phyloP scores from a whole-genome alignment of 2,797 vertebrate genomes.

The Takifugu ocellatus region DNA sequence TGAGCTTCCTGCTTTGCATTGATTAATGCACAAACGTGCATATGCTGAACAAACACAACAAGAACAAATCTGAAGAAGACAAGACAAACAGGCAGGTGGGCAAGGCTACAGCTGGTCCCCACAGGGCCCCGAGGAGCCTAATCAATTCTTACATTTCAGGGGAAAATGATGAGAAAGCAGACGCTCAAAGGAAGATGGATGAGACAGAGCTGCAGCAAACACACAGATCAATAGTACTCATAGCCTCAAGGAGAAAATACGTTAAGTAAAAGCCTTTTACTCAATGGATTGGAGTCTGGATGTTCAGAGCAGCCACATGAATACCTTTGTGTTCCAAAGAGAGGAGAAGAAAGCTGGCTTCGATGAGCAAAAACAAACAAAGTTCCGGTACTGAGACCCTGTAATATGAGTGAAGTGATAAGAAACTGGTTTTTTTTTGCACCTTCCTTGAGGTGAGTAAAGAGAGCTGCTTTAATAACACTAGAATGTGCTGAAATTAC shows the following conservation, averaged over 20 bases:
- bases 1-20: constrained; percentile 41
- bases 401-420: neutral
- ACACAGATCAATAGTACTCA: constrained; percentile 78
- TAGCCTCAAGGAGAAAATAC: constrained; percentile 60
- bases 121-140: constrained; percentile 52
- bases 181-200: constrained; percentile 71
- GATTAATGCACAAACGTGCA: constrained; percentile 51
- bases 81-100: constrained; percentile 42
- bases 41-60: constrained; percentile 18
- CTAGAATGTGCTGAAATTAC: no score
- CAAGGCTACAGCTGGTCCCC: constrained; percentile 56
- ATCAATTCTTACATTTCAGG: constrained; percentile 77
- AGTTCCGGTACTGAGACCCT: constrained; percentile 7
- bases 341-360: constrained; percentile 6
- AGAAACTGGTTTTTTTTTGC: constrained; percentile 9
- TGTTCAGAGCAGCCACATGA: constrained; percentile 33
- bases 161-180: constrained; percentile 70
- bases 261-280: constrained; percentile 69
- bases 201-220: constrained; percentile 64
- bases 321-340: constrained; percentile 22
- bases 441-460: neutral
- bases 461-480: neutral
- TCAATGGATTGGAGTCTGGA: constrained; percentile 52
- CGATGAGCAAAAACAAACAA: constrained; percentile 11
- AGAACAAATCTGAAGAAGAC: constrained; percentile 14